Evolutionary conservation across 1,140 invertebrate genomes (phyloP).

Genomic region (Sweltsa coloradensis): DNA sequence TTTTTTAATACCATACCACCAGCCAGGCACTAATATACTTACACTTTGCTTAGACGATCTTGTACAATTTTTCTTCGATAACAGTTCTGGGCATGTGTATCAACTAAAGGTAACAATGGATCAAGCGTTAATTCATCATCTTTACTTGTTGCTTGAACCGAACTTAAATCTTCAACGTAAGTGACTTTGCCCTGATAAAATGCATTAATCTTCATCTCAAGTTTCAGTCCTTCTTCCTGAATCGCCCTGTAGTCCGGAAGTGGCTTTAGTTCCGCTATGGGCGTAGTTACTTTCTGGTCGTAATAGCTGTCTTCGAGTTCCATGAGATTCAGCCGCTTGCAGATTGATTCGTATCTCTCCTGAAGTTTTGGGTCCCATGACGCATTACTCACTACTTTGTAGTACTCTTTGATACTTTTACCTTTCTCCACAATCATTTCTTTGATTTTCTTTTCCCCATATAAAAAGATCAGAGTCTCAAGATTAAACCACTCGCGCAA

Average conservation of each 20-base stretch:
- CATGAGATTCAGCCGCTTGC: conserved; percentile 37
- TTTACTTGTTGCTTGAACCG: conserved; percentile 16
- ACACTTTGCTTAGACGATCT: conserved; percentile 37
- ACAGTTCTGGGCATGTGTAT: conserved; percentile 39
- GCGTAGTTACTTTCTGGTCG: conserved; percentile 12
- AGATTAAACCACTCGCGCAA: conserved; percentile 44
- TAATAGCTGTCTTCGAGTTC: conserved; percentile 36
- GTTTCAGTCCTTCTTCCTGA: conserved; percentile 38
- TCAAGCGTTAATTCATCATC: conserved; percentile 22
- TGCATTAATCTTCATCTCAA: conserved; percentile 40
- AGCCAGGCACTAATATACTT: too few species aligned
- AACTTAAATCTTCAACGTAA: conserved; percentile 18
- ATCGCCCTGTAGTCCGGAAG: conserved; percentile 40
- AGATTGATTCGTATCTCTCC: conserved; percentile 38
- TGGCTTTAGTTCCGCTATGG: conserved; percentile 36
- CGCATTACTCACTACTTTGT: conserved; percentile 29
- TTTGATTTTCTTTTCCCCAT: conserved; percentile 40
- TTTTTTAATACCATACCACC: too few species aligned
- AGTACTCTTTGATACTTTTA: conserved; percentile 33
- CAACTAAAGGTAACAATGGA: conserved; percentile 37
- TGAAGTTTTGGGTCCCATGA: conserved; percentile 7
- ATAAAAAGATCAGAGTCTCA: conserved; percentile 39
- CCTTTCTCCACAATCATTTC: conserved; percentile 38
- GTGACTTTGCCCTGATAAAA: conserved; percentile 32
- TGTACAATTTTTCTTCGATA: conserved; percentile 40